Conservation (phyloP, 2,113 vertebrate species). For the Plecotus auritus region DNA sequence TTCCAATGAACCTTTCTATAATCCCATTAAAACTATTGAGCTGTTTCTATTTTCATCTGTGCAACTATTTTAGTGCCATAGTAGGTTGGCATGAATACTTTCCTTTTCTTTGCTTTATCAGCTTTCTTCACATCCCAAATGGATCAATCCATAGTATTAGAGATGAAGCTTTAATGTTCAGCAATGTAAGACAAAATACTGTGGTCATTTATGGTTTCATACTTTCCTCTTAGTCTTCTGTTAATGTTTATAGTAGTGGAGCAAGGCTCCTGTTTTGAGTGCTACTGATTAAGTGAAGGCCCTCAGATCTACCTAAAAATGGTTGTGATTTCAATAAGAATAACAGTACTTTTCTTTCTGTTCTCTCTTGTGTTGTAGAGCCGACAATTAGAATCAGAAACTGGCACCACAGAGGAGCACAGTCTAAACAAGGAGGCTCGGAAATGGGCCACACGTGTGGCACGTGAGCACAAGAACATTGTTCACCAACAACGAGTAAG, state of each 20-base stretch:
- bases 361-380: conserved; percentile 82
- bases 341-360: conserved; percentile 10
- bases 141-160: not conserved
- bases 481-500: conserved; percentile 92
- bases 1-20: not conserved
- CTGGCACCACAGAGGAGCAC: conserved; percentile 96
- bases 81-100: not conserved
- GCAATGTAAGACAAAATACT: not conserved
- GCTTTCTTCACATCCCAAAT: conserved; percentile 5
- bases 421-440: conserved; percentile 98
- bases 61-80: not conserved
- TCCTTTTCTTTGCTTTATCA: not conserved
- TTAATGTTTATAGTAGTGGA: not conserved
- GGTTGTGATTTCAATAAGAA: not conserved
- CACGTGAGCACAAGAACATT: conserved; percentile 96
- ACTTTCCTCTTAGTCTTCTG: not conserved
- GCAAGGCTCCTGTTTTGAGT: not conserved
- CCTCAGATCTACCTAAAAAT: not conserved
- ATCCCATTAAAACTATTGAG: conserved; percentile 2
- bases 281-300: conserved; percentile 8
- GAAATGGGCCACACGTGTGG: conserved; percentile 96
- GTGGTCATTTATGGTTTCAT: not conserved
- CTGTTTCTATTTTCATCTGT: conserved; percentile 13
- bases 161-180: not conserved
- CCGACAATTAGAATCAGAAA: conserved; percentile 94